A percentile compares a stretch with the other conserved stretches of the same genome.
Evolutionary conservation across 2,888 invertebrate genomes (phyloP).

Genomic region (Micropterix aruncella): DNA sequence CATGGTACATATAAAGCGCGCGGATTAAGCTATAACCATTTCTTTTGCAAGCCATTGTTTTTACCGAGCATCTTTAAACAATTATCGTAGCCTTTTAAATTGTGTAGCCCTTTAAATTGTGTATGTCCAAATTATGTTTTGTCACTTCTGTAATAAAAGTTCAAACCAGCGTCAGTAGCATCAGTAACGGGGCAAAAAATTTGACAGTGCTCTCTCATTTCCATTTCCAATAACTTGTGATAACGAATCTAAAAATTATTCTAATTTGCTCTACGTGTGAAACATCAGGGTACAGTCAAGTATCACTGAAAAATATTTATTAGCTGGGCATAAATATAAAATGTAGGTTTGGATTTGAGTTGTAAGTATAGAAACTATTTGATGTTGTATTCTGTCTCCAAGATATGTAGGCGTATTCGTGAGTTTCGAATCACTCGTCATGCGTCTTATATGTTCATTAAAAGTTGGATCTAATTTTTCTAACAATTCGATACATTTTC

Average conservation of each 20-base stretch:
- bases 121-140: not conserved
- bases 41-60: not conserved
- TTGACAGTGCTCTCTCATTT: conserved; percentile 2
- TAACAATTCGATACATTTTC: not conserved
- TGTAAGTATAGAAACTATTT: conserved; percentile 6
- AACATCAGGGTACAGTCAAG: conserved; percentile 7
- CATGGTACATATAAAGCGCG: not conserved
- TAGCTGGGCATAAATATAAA: conserved; percentile 2
- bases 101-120: not conserved
- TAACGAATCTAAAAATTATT: no score
- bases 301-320: conserved; percentile 8
- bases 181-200: not conserved
- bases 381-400: conserved; percentile 7
- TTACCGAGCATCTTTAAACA: not conserved
- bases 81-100: conserved; percentile 1
- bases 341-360: conserved; percentile 3
- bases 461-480: not conserved
- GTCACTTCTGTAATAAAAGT: not conserved
- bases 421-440: conserved; percentile 2
- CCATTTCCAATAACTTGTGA: no score
- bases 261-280: no score
- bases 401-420: conserved; percentile 7
- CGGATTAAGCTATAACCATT: not conserved
- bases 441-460: not conserved
- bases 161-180: conserved; percentile 1